Conservation (phyloP, 2,888 invertebrate species). For the Chironomus tentans region DNA sequence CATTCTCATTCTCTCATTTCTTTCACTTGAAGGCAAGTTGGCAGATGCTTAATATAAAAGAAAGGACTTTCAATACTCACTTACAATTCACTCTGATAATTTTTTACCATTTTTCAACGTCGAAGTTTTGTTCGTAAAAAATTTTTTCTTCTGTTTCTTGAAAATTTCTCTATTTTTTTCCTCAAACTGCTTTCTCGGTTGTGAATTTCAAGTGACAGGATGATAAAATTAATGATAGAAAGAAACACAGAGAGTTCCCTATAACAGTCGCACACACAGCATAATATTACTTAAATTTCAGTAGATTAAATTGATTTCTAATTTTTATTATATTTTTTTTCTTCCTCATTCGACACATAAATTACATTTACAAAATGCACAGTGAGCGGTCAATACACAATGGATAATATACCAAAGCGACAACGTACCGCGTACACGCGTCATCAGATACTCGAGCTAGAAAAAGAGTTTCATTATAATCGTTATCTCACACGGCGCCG, state of each 20-base stretch:
- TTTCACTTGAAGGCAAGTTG: not conserved
- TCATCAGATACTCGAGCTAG: conserved; percentile 94
- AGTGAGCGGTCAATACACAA: conserved; percentile 82
- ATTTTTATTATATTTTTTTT: conserved; percentile 34
- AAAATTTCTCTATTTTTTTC: not conserved
- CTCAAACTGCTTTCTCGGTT: conserved; percentile 7
- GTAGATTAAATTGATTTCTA: conserved; percentile 20
- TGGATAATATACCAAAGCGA: conserved; percentile 87
- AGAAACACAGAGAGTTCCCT: not conserved
- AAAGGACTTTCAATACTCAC: conserved; percentile 8
- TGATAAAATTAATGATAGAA: conserved; percentile 19
- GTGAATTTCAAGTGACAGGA: conserved; percentile 23
- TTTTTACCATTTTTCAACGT: conserved; percentile 26
- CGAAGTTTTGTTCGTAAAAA: conserved; percentile 15
- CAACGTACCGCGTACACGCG: conserved; percentile 96
- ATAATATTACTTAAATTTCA: not conserved
- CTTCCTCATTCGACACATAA: conserved; percentile 28
- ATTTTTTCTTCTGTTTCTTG: not conserved
- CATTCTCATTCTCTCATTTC: not conserved
- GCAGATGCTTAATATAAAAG: conserved; percentile 9
- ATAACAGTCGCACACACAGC: not conserved
- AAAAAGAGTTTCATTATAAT: conserved; percentile 97
- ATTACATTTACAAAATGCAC: conserved; percentile 31
- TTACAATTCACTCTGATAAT: conserved; percentile 7
- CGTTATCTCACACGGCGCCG: conserved; percentile 90